These are phyloP conservation scores for Pristionchus entomophagus DNA, from an alignment of 2,888 invertebrate species.

Conservation along the genomic window DNA sequence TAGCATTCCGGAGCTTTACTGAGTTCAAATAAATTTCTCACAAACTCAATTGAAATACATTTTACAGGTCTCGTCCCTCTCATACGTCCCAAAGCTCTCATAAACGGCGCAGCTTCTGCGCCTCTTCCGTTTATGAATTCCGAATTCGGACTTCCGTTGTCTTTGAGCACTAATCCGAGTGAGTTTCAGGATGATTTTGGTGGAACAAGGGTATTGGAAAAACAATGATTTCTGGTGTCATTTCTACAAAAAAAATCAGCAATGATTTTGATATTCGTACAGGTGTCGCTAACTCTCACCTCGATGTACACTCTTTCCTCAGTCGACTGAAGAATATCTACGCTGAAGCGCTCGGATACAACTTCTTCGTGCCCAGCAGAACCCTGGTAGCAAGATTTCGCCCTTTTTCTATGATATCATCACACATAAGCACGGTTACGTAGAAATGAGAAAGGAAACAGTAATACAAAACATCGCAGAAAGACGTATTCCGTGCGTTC, in stretches of 20 bases:
- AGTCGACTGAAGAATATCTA: slow-evolving; percentile 43
- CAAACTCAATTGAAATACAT: too few species aligned
- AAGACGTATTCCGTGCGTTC: too few species aligned
- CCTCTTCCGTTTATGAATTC: not conserved
- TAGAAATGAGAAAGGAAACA: too few species aligned
- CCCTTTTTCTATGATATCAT: not conserved
- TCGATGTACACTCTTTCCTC: slow-evolving; percentile 24
- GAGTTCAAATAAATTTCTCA: too few species aligned
- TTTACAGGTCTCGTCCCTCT: not conserved
- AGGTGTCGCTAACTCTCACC: not conserved
- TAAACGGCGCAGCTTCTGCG: not conserved
- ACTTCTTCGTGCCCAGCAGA: not conserved
- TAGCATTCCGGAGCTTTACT: too few species aligned
- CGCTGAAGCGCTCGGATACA: not conserved
- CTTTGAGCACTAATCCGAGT: slow-evolving; percentile 23
- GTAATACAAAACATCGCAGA: too few species aligned
- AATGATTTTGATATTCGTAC: not conserved
- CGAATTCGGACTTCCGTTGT: not conserved
- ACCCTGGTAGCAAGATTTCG: not conserved
- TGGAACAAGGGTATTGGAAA: too few species aligned
- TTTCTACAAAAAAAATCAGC: not conserved
- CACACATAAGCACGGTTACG: too few species aligned
- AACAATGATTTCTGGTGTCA: too few species aligned
- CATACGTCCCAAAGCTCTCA: not conserved
- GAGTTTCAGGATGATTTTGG: not conserved